Conservation (phyloP, 35 echinoderm and acorn worm species). For the Chiridota heheva region DNA sequence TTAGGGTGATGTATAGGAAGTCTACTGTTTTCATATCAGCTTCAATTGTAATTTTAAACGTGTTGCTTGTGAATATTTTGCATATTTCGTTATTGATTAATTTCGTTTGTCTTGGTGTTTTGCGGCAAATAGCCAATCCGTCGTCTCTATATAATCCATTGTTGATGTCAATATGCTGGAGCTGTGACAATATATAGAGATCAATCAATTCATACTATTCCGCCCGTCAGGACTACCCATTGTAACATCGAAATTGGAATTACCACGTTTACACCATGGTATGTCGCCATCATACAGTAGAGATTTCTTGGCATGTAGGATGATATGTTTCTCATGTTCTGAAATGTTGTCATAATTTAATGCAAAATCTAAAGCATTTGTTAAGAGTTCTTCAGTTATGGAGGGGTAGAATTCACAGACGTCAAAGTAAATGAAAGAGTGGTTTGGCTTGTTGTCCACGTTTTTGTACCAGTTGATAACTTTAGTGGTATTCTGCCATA, state of each 20-base stretch:
- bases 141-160: too few relatives aligned
- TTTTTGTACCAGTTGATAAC: conserved; percentile 32
- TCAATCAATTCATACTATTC: too few relatives aligned
- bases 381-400: conserved; percentile 10
- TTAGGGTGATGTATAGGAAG: too few relatives aligned
- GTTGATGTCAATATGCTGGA: too few relatives aligned
- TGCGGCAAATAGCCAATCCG: too few relatives aligned
- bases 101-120: too few relatives aligned
- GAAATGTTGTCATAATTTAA: background rate
- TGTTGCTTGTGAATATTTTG: too few relatives aligned
- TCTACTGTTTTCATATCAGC: too few relatives aligned
- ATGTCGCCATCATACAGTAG: background rate
- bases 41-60: too few relatives aligned
- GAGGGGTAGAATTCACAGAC: conserved; percentile 12
- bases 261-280: background rate
- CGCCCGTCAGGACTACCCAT: conserved; percentile 22
- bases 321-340: background rate
- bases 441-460: background rate
- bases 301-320: background rate
- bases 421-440: conserved; percentile 14
- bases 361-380: conserved; percentile 10
- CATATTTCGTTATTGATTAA: too few relatives aligned
- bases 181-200: too few relatives aligned
- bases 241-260: conserved; percentile 10
- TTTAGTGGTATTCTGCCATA: background rate